phyloP scores from a whole-genome alignment of 92 coral and sea anemone genomes.

The Umimayanthus chanpuru region DNA sequence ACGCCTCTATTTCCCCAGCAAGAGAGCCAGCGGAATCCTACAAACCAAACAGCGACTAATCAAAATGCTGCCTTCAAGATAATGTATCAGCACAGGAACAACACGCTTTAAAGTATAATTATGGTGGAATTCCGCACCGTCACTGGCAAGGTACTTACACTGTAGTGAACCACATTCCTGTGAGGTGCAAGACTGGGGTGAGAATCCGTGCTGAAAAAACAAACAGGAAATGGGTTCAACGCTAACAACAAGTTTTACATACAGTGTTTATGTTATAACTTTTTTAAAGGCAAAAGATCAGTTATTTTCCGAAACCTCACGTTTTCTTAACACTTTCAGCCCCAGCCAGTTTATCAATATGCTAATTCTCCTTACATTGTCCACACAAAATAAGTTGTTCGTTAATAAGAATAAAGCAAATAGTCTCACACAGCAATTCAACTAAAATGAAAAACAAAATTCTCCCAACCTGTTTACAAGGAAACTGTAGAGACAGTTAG shows the following conservation, averaged over 20 bases:
- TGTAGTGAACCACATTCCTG: slow-evolving; percentile 2
- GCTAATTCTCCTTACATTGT: too few relatives aligned
- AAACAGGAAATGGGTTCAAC: background rate
- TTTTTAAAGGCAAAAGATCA: too few relatives aligned
- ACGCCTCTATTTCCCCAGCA: slow-evolving; percentile 88
- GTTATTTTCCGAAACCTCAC: background rate
- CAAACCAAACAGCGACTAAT: background rate
- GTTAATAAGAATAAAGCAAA: too few relatives aligned
- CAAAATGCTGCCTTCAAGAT: background rate
- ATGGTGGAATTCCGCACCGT: background rate
- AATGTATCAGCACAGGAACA: background rate
- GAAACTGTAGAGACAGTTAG: too few relatives aligned
- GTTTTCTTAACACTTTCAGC: background rate
- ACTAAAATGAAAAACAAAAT: too few relatives aligned
- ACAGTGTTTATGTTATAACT: background rate
- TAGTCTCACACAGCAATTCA: too few relatives aligned
- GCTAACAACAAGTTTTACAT: background rate
- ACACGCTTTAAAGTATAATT: background rate
- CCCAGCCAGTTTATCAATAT: too few relatives aligned
- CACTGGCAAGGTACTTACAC: slow-evolving; percentile 2
- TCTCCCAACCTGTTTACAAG: too few relatives aligned
- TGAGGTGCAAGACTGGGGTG: background rate
- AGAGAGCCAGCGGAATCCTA: slow-evolving; percentile 82
- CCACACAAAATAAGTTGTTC: too few relatives aligned
- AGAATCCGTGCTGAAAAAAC: slow-evolving; percentile 16